Base-by-base conservation (phyloP, 2,797 vertebrate species). In the Pseudopleuronectes americanus region DNA sequence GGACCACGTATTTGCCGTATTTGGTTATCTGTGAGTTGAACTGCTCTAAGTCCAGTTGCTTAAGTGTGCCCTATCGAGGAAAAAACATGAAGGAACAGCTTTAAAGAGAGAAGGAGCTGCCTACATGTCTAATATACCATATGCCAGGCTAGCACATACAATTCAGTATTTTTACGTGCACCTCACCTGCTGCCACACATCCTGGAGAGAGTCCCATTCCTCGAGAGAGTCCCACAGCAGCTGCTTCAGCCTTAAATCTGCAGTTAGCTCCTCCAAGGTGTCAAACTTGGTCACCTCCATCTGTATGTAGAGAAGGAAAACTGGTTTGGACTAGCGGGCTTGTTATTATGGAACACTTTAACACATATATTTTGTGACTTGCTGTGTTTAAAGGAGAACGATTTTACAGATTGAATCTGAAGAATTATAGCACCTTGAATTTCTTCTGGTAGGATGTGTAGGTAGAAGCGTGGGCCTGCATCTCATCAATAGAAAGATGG, bases 391-490 rank as follows among this genome's bases (percentile, higher is more conserved):
- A 19, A 12, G 6, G 33, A 22, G 8, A 58, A 56, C 23, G 0
- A 31, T 57, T 68, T 60, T 41, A 61, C 6, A 51, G 9, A 53
- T 28, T 36, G 0, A 4, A 36, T 6, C 3, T n/a, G 41, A 52
- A 57, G 33, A 33, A 51, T 36, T 8, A 13, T 16, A 74, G n/a
- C 33, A 97, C 96, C 95, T 97, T 95, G 70, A 97, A 96, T 80
- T 93, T 94, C 81, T 94, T 96, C 87, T 97, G 95, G 82, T 95
- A 96, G 22, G 94, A 94, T 79, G 86, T 94, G 76, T 92, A 96
- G 31, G 92, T 84, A 57, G 93, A 94, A 19, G 95, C 94, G 33
- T 90, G 89, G 59, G 85, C 88, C 65, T 95, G 95, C 63, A 97
- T 86, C 68, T 95, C 94, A 55, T 96, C 93, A 21, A 96, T 56